A percentile compares a stretch with the other conserved stretches of the same genome.
phyloP scores from a whole-genome alignment of 2,113 vertebrate genomes.

The Oncorhynchus tshawytscha region DNA sequence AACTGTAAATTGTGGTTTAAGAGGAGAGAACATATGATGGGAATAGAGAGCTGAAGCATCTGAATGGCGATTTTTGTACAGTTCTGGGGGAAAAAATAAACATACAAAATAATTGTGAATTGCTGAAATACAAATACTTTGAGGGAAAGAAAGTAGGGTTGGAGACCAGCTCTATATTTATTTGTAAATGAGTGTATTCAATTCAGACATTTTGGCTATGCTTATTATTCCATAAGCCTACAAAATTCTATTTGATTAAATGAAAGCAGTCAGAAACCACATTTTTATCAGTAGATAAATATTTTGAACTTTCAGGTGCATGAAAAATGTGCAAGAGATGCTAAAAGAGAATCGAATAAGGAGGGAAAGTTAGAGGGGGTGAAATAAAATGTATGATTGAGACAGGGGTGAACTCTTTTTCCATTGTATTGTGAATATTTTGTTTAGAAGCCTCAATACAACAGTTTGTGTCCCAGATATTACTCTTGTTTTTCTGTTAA shows the following conservation, averaged over 20 bases:
- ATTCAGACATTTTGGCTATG: constrained; percentile 1
- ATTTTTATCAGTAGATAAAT: not conserved
- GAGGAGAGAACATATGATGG: not conserved
- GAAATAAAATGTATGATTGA: not conserved
- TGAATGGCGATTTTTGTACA: not conserved
- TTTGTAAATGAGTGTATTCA: not conserved
- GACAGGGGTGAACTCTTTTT: not conserved
- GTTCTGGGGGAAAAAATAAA: not conserved
- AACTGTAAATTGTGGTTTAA: constrained; percentile 18
- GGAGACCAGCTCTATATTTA: not conserved
- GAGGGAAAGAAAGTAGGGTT: not conserved
- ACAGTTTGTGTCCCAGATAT: constrained; percentile 15
- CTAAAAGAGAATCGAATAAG: not conserved
- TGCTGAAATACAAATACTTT: not conserved
- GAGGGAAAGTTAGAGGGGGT: not conserved
- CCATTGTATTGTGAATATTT: constrained; percentile 31
- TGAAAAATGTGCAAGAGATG: not conserved
- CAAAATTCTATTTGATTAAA: not conserved
- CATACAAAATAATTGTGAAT: not conserved
- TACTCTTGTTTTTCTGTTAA: constrained; percentile 50
- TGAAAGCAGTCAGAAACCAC: not conserved
- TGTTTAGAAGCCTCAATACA: constrained; percentile 39
- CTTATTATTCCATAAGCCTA: not conserved
- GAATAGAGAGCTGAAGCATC: not conserved
- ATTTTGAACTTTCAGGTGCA: not conserved